A percentile compares a stretch with the other conserved stretches of the same genome.
phyloP scores from a whole-genome alignment of 2,113 vertebrate genomes.

The Pitta sordida region DNA sequence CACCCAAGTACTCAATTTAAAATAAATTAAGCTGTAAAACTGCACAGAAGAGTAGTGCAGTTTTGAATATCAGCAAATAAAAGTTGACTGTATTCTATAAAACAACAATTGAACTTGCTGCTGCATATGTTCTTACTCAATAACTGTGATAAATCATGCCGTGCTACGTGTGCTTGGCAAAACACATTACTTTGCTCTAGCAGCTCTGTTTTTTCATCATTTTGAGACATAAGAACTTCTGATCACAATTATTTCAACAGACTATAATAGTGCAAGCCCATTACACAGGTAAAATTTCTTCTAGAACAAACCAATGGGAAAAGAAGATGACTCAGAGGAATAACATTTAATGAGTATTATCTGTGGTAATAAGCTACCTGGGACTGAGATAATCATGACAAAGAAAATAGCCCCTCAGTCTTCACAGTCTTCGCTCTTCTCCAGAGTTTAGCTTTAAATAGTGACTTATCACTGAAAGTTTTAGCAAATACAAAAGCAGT shows the following conservation, averaged over 20 bases:
- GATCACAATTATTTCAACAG: background rate
- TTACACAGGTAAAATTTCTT: background rate
- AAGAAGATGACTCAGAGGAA: background rate
- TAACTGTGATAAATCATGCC: background rate
- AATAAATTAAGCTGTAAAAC: background rate
- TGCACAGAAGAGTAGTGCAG: background rate
- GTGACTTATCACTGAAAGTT: background rate
- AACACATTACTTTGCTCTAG: background rate
- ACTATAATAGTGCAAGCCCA: background rate
- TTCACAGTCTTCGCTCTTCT: background rate
- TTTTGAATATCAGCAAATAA: slow-evolving; percentile 10
- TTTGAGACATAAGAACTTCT: background rate
- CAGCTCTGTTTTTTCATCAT: background rate
- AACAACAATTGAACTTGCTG: background rate
- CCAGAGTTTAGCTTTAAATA: background rate
- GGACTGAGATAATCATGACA: background rate
- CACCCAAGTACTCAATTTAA: background rate
- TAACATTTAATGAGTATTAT: slow-evolving; percentile 1
- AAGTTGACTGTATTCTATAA: background rate
- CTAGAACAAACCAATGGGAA: background rate
- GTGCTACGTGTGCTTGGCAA: background rate
- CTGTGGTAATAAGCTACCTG: background rate
- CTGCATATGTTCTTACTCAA: background rate
- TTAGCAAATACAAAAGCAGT: background rate
- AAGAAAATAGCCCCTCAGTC: background rate